phyloP scores from a whole-genome alignment of 2,113 vertebrate species.

The Ammodramus savannarum region DNA sequence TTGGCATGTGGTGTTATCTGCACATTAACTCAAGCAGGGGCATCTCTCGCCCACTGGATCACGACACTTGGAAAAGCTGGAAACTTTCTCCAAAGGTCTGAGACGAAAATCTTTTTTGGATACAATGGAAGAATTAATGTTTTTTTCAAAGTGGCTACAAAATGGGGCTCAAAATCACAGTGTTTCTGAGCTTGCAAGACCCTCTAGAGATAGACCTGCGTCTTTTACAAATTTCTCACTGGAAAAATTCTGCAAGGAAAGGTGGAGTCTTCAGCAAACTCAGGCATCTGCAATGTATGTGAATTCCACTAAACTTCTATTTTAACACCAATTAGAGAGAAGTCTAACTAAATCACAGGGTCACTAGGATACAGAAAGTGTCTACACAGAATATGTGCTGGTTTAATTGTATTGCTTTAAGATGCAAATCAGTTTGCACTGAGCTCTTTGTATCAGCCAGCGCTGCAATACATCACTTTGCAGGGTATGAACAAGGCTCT shows the following conservation, averaged over 20 bases:
- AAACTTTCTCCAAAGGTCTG: background rate
- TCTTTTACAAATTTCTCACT: background rate
- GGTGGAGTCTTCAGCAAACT: background rate
- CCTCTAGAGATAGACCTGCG: background rate
- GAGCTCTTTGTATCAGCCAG: background rate
- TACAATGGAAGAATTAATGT: background rate
- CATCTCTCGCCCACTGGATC: background rate
- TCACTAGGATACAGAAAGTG: background rate
- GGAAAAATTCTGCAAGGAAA: background rate
- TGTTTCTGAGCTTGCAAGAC: background rate
- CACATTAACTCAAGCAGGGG: rapidly evolving
- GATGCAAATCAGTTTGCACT: background rate
- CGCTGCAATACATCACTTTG: background rate
- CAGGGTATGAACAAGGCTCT: background rate
- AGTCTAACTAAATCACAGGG: background rate
- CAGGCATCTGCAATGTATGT: background rate
- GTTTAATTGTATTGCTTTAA: background rate
- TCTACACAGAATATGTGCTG: background rate
- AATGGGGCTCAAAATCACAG: background rate
- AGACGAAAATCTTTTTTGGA: background rate
- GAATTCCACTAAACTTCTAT: background rate
- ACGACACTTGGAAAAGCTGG: background rate
- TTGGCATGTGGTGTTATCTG: background rate
- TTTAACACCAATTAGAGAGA: background rate
- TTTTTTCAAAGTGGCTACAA: background rate